Percentiles rank a stretch among this genome's conserved stretches.
Evolutionary conservation across 1,140 invertebrate genomes (phyloP).

Genomic region (Penaeus japonicus): DNA sequence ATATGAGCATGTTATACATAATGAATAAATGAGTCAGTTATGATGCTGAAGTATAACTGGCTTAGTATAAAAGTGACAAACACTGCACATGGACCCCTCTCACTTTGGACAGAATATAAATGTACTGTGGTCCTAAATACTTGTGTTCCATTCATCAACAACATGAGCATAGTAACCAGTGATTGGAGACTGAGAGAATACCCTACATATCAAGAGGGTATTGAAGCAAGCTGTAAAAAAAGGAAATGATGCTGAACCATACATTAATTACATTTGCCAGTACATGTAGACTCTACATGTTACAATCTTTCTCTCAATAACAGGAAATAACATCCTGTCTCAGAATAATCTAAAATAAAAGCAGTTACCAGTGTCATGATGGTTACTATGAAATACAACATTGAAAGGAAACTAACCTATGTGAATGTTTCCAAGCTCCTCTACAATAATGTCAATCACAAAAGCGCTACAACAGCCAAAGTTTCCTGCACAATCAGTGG

Average conservation of each 20-base stretch:
- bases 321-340: background rate
- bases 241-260: background rate
- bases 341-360: conserved; percentile 35
- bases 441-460: conserved; percentile 54
- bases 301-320: background rate
- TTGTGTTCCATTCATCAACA: conserved; percentile 37
- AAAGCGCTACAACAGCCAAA: conserved; percentile 55
- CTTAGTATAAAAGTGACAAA: conserved; percentile 52
- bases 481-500: conserved; percentile 53
- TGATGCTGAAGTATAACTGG: conserved; percentile 13
- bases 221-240: conserved; percentile 9
- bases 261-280: conserved; percentile 17
- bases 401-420: conserved; percentile 56
- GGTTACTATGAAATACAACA: conserved; percentile 54
- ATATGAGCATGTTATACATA: conserved; percentile 42
- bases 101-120: conserved; percentile 53
- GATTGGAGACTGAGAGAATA: background rate
- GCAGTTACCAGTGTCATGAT: conserved; percentile 56
- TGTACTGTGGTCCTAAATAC: conserved; percentile 49
- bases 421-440: conserved; percentile 54
- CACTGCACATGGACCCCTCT: conserved; percentile 52
- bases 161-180: conserved; percentile 29
- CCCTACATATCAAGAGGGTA: conserved; percentile 4
- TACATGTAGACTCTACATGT: conserved; percentile 4
- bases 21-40: conserved; percentile 8